phyloP scores from a whole-genome alignment of 2,113 vertebrate species.

The Panurus biarmicus region DNA sequence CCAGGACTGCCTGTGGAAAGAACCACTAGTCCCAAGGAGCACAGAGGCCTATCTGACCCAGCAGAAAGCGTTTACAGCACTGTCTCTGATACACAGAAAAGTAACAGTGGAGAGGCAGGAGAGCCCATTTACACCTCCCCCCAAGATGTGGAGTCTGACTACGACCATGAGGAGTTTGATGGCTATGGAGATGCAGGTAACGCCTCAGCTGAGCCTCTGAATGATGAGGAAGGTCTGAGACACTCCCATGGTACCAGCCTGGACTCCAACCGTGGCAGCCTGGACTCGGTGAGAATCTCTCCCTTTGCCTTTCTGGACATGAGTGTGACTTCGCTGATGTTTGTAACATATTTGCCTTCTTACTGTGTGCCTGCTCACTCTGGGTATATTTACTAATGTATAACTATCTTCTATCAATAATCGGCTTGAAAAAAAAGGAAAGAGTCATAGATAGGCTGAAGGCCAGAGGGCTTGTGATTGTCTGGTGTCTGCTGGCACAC shows the following conservation, averaged over 20 bases:
- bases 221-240: slow-evolving; percentile 73
- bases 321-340: neutral
- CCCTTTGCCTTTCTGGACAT: neutral
- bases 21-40: neutral
- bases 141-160: slow-evolving; percentile 83
- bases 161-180: slow-evolving; percentile 87
- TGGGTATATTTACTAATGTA: neutral
- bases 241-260: slow-evolving; percentile 83
- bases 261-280: slow-evolving; percentile 84
- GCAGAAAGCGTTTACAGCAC: slow-evolving; percentile 66
- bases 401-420: neutral
- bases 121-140: slow-evolving; percentile 81
- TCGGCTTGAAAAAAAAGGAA: neutral
- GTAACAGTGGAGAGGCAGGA: slow-evolving; percentile 65
- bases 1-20: neutral
- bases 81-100: slow-evolving; percentile 65
- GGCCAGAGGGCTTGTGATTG: neutral
- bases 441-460: neutral
- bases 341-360: neutral
- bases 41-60: neutral
- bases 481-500: neutral
- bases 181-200: slow-evolving; percentile 74
- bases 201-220: slow-evolving; percentile 69
- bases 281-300: slow-evolving; percentile 81
- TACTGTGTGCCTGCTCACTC: neutral